phyloP scores from a whole-genome alignment of 2,797 vertebrate genomes.

The Syndactyla subalaris region DNA sequence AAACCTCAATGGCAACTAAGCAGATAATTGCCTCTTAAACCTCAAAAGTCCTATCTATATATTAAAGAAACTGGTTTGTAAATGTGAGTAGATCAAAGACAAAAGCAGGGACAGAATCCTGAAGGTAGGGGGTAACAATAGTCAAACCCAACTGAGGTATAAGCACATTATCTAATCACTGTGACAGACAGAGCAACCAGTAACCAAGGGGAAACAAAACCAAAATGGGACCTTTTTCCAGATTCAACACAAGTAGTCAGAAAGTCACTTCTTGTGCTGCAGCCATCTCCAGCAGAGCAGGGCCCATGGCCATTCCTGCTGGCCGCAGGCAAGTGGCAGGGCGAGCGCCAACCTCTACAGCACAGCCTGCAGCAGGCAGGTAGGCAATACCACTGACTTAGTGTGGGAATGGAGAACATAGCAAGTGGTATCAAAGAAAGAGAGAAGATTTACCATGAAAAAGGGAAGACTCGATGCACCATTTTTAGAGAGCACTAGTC shows the following conservation, averaged over 20 bases:
- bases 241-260: not conserved
- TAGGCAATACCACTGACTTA: not conserved
- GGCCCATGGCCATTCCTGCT: not conserved
- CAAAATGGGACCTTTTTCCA: not conserved
- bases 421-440: not conserved
- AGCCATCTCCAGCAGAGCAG: rapidly evolving
- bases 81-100: not conserved
- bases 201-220: not conserved
- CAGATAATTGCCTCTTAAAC: not conserved
- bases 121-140: not conserved
- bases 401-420: not conserved
- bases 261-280: not conserved
- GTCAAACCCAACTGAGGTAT: not conserved
- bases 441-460: not conserved
- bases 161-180: not conserved
- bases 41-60: not conserved
- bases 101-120: not conserved
- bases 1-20: not conserved
- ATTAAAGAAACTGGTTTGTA: not conserved
- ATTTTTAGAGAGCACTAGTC: not conserved
- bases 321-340: rapidly evolving
- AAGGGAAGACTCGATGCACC: not conserved
- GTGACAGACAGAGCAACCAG: not conserved
- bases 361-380: not conserved
- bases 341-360: not conserved